Conservation (phyloP, 2,888 invertebrate genomes). For the Pemphredon lugubris region DNA sequence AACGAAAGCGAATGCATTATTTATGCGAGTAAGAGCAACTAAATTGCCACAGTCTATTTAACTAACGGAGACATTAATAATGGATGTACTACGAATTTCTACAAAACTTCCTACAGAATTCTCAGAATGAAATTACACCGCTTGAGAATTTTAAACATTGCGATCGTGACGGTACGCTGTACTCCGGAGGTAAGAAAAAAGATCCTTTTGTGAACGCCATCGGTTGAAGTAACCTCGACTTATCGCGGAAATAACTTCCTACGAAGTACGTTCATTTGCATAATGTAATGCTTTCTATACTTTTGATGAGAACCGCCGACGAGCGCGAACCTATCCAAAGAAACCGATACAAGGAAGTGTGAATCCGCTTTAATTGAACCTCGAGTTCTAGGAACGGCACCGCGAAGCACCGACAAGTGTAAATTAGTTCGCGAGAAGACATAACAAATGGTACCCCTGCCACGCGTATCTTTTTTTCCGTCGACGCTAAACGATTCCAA, state of each 20-base stretch:
- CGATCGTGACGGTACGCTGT: too few species aligned
- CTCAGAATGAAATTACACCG: background rate
- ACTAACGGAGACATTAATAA: conserved; percentile 29
- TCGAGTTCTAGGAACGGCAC: conserved; percentile 11
- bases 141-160: too few species aligned
- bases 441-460: conserved; percentile 40
- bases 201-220: background rate
- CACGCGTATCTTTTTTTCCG: conserved; percentile 28
- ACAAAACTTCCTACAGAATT: background rate
- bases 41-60: conserved; percentile 48
- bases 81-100: conserved; percentile 11
- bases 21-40: conserved; percentile 55
- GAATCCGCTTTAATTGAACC: conserved; percentile 40
- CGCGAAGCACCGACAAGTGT: conserved; percentile 33
- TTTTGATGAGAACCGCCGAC: background rate
- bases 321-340: background rate
- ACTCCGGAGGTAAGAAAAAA: too few species aligned
- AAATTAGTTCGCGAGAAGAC: conserved; percentile 37
- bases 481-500: conserved; percentile 38
- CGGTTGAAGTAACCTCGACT: background rate
- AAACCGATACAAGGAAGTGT: conserved; percentile 13
- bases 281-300: background rate
- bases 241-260: background rate
- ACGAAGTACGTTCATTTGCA: background rate
- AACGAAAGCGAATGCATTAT: conserved; percentile 58